Evolutionary conservation across 1,140 invertebrate species (phyloP), one percentile per base, ranked within the genome.

Genomic region (Hyles vespertilio): DNA sequence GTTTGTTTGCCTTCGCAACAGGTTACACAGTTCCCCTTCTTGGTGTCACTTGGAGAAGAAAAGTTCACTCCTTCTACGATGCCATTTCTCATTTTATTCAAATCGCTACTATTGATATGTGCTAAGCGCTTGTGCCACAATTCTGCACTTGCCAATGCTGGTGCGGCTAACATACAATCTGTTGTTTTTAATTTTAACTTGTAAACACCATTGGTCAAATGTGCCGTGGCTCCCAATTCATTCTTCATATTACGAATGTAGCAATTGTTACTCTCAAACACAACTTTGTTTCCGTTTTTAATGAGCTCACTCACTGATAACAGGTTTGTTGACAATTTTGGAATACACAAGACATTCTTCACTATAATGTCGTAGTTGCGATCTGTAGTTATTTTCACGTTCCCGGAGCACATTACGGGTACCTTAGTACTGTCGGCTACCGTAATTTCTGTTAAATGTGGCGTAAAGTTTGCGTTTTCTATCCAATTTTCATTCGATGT

Each of bases 351-450:
- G 5, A 74, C 67, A 53, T 69, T 52, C 33, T 62, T 54, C 7
- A 71, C 57, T 50, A 32, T 52, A 43, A 73, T 60, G 10, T 70
- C 61, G 34, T 52, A 66, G n/a, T 69, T 56, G 32, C 34, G 59
- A 33, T 56, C 12, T n/a, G 71, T 67, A 10, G n/a, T 56, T 34
- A 78, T 68, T 36, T 47, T 58, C 9, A 70, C 51, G 62, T 80
- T 63, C 12, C 48, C 55, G 36, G 7, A 36, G 36, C 36, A 36
- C 36, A 36, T 36, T 4, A 77, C 70, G 44, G 58, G 46, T 22
- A 80, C 58, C 58, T 52, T 72, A 51, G 55, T 33, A 32, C 69
- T 56, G 56, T 80, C 75, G 33, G 74, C 79, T 22, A 70, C 64
- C 22, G 63, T 59, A 44, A 77, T 76, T 49, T 76, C 73, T 45